Evolutionary conservation across 2,113 vertebrate genomes (phyloP).

Genomic region (Tursiops truncatus): DNA sequence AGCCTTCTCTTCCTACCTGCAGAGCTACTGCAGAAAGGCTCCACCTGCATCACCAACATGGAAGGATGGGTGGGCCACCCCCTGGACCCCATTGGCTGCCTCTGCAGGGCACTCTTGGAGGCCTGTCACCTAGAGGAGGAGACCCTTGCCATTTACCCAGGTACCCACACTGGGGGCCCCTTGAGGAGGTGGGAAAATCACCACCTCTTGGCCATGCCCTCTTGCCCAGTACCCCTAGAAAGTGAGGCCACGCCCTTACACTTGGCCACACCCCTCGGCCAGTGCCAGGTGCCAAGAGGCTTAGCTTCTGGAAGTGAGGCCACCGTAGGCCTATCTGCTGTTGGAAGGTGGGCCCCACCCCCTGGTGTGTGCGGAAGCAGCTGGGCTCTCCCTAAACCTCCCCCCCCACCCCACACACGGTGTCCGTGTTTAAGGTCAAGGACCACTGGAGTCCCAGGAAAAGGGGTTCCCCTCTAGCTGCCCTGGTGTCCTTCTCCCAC

Average conservation of each 20-base stretch:
- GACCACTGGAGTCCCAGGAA: background rate
- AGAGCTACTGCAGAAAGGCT: slow-evolving; percentile 82
- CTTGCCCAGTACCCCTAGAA: background rate
- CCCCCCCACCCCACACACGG: background rate
- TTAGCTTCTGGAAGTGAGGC: background rate
- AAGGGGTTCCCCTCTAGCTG: too few relatives aligned
- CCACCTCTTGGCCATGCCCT: background rate
- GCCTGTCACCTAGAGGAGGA: slow-evolving; percentile 81
- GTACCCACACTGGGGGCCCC: slow-evolving; percentile 41
- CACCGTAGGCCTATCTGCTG: background rate
- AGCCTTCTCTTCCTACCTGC: background rate
- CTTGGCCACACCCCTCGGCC: background rate
- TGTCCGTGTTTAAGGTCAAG: background rate
- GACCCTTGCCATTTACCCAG: slow-evolving; percentile 73
- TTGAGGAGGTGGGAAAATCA: background rate
- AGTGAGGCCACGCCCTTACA: background rate
- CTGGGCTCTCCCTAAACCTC: background rate
- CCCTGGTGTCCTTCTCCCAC: background rate
- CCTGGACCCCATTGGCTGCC: slow-evolving; percentile 83
- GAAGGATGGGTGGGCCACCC: slow-evolving; percentile 86
- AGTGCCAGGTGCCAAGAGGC: background rate
- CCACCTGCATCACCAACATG: slow-evolving; percentile 76
- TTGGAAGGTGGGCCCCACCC: background rate
- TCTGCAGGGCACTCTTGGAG: slow-evolving; percentile 82
- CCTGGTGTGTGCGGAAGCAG: background rate